These are phyloP conservation scores for Nyctalus aviator DNA, from an alignment of 2,797 vertebrate species.

Conservation along the genomic window DNA sequence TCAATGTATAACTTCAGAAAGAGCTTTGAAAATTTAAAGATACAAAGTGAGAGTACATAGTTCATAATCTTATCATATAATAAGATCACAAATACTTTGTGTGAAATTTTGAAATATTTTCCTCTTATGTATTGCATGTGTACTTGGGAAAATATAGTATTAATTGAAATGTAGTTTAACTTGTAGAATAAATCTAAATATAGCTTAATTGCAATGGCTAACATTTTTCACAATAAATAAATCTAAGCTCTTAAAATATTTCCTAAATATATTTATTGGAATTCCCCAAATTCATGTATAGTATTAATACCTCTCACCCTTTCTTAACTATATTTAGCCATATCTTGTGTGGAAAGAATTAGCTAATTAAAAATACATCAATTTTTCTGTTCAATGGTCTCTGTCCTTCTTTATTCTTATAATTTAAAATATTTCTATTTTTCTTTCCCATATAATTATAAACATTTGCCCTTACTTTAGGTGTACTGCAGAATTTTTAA, in stretches of 20 bases:
- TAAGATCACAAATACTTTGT: conserved; percentile 20
- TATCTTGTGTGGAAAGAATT: not conserved
- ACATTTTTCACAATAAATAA: conserved; percentile 38
- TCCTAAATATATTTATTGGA: not conserved
- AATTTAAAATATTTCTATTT: not conserved
- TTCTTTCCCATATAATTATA: not conserved
- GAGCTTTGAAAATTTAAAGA: conserved; percentile 51
- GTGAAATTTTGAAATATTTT: conserved; percentile 57
- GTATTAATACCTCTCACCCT: not conserved
- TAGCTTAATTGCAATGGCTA: not conserved
- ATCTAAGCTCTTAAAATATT: not conserved
- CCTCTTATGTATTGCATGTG: not conserved
- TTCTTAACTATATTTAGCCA: not conserved
- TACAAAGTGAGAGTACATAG: not conserved
- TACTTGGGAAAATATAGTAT: not conserved
- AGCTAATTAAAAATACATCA: not conserved
- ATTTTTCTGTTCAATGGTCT: not conserved
- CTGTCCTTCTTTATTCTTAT: not conserved
- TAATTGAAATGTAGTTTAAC: not conserved
- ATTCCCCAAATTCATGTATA: not conserved
- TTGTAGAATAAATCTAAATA: not conserved
- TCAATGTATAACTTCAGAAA: conserved; percentile 32
- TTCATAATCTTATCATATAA: not conserved
- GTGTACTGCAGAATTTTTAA: not conserved
- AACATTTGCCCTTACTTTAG: conserved; percentile 1